Conservation (phyloP, 2,888 invertebrate species). For the Drosophila mettleri region DNA sequence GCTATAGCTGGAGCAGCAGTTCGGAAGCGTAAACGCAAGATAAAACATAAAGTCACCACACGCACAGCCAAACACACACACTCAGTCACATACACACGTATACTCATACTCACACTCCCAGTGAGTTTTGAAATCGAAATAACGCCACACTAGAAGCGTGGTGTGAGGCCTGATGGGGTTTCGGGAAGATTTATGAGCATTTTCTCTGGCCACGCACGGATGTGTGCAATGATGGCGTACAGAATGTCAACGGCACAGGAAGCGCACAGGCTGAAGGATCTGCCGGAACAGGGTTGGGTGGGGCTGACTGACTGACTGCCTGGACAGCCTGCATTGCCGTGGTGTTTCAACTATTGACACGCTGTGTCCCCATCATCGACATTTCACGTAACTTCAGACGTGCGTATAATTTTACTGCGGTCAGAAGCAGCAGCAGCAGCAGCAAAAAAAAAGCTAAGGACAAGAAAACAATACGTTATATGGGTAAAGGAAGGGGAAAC, state of each 20-base stretch:
- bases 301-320: background rate
- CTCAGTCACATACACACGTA: background rate
- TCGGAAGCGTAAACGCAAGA: constrained; percentile 79
- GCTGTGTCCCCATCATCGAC: constrained; percentile 64
- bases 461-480: constrained; percentile 35
- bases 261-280: constrained; percentile 56
- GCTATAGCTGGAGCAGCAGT: constrained; percentile 27
- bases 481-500: background rate
- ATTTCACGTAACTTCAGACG: constrained; percentile 73
- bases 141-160: constrained; percentile 29
- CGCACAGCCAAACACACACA: constrained; percentile 41
- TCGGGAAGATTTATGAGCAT: constrained; percentile 71
- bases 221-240: constrained; percentile 51
- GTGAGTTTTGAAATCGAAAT: constrained; percentile 56
- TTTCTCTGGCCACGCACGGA: constrained; percentile 52
- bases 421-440: constrained; percentile 42
- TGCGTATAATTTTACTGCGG: constrained; percentile 79
- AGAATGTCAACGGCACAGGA: constrained; percentile 59
- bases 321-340: constrained; percentile 3
- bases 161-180: constrained; percentile 26
- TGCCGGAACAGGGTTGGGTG: constrained; percentile 34
- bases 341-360: constrained; percentile 71
- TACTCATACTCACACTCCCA: background rate
- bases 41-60: constrained; percentile 69
- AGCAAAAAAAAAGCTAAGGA: constrained; percentile 13